phyloP scores from a whole-genome alignment of 2,888 invertebrate genomes.

The Mechanitis messenoides region DNA sequence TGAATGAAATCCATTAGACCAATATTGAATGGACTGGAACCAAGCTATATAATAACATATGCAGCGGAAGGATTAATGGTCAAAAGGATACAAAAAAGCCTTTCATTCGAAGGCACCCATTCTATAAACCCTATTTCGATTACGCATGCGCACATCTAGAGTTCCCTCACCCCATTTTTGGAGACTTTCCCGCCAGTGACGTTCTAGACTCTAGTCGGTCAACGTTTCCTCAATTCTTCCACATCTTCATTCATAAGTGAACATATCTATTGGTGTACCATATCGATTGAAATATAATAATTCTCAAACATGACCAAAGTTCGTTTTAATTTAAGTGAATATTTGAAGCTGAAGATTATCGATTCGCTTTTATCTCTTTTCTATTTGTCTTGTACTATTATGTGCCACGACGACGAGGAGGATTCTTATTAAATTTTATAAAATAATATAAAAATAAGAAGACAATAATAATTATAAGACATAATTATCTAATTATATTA shows the following conservation, averaged over 20 bases:
- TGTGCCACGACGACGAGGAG: slow-evolving; percentile 63
- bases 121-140: slow-evolving; percentile 26
- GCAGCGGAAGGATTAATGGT: slow-evolving; percentile 20
- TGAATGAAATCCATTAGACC: not conserved
- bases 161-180: slow-evolving; percentile 38
- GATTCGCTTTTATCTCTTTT: slow-evolving; percentile 41
- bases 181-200: slow-evolving; percentile 56
- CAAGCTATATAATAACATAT: slow-evolving; percentile 11
- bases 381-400: slow-evolving; percentile 52
- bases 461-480: slow-evolving; percentile 25
- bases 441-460: slow-evolving; percentile 26
- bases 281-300: slow-evolving; percentile 23
- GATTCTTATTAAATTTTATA: slow-evolving; percentile 42
- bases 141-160: slow-evolving; percentile 53
- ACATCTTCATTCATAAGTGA: slow-evolving; percentile 23
- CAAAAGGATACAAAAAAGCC: slow-evolving; percentile 25
- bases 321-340: slow-evolving; percentile 12
- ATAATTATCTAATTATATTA: slow-evolving; percentile 33
- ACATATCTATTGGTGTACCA: slow-evolving; percentile 26
- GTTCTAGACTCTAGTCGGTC: slow-evolving; percentile 38
- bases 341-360: slow-evolving; percentile 33
- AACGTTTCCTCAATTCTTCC: slow-evolving; percentile 29
- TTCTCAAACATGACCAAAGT: slow-evolving; percentile 18
- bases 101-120: slow-evolving; percentile 26
- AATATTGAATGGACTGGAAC: slow-evolving; percentile 6